A percentile compares a stretch with the other conserved stretches of the same genome.
phyloP scores from a whole-genome alignment of 1,140 invertebrate species.

The Pomacea maculata region DNA sequence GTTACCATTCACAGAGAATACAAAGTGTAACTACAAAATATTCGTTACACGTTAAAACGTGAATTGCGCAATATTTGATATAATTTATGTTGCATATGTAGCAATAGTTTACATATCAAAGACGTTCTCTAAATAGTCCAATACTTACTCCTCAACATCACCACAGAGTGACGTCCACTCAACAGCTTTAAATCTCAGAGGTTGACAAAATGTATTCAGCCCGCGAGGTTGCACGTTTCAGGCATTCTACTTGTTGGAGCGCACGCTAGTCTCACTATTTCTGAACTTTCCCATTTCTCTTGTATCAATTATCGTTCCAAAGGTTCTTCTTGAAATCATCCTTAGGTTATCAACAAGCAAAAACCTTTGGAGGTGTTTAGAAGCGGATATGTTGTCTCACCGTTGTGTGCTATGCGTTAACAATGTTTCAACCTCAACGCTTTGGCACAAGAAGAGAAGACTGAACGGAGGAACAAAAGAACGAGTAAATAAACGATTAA shows the following conservation, averaged over 20 bases:
- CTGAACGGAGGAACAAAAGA: neutral
- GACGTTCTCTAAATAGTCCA: too few species aligned
- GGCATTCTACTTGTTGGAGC: too few species aligned
- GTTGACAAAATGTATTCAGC: too few species aligned
- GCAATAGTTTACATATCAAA: neutral
- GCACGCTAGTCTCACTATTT: too few species aligned
- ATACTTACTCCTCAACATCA: too few species aligned
- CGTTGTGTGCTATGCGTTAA: neutral
- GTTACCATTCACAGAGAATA: too few species aligned
- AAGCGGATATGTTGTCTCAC: neutral
- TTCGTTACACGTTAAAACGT: neutral
- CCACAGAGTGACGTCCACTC: too few species aligned
- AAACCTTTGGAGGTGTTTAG: neutral
- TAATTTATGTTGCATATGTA: neutral
- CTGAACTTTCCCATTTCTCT: too few species aligned
- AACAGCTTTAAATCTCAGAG: too few species aligned
- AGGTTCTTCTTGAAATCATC: neutral
- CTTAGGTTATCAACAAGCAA: neutral
- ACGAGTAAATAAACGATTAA: constrained; percentile 8
- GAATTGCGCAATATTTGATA: neutral
- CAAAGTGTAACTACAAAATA: neutral
- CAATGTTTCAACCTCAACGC: neutral
- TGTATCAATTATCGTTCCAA: too few species aligned
- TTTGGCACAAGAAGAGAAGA: constrained; percentile 6
- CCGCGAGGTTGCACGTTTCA: too few species aligned